Base-by-base conservation (phyloP, 2,797 vertebrate genomes). In the Lutra lutra region DNA sequence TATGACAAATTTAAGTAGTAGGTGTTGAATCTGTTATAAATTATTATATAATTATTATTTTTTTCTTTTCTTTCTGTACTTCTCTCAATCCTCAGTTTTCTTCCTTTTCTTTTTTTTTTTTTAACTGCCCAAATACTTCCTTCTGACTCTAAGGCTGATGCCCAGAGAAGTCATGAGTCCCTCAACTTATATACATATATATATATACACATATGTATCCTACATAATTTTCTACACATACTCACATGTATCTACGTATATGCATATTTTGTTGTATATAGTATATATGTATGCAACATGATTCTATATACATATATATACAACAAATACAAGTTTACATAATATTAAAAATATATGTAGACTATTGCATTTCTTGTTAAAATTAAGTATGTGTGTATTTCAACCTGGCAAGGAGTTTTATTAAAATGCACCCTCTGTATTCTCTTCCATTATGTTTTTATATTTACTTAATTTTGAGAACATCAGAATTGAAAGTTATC, bases 391-490 rank as follows among this genome's bases (percentile, higher is more conserved):
- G 51, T 64, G 8, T 48, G 25, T 62, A 32, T 88, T 64, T 92
- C 58, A 73, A n/a, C 14, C 38, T 48, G 38, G 9, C 27, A 58
- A 88, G 3, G 35, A 40, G 4, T 70, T 94, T 93, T 15, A 68
- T 40, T 79, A 79, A 48, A 86, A 7, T 58, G 15, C 35, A 40
- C 3, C 0, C 18, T 80, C 79, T 79, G 23, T 58, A n/a, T 46
- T 46, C 40, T 75, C 72, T 75, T 40, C 7, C 40, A 75, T 75
- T 75, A 75, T 75, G 72, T 17, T 75, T 46, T 75, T 84, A 12
- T 2, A 94, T 72, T 88, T 90, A 43, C 25, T 77, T 83, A 58
- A 90, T 86, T 90, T 91, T 12, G 10, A 29, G n/a, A 93, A 38
- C 3, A 62, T 62, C 25, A 18, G 60, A 92, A 79, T 66, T 72